These are phyloP conservation scores for Bombus superbus DNA, from an alignment of 1,140 invertebrate genomes.

Conservation along the genomic window DNA sequence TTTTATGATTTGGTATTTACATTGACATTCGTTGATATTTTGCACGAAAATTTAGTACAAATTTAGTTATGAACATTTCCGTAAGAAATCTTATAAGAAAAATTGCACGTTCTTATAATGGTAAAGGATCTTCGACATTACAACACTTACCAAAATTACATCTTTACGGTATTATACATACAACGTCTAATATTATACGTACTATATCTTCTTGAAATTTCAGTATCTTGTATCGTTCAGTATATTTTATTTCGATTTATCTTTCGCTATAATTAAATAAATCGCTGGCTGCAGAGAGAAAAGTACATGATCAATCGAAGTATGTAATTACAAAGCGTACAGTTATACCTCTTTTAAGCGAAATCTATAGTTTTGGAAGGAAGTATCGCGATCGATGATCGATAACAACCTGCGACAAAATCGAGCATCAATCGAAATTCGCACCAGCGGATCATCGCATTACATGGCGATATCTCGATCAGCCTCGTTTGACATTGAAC, in stretches of 20 bases:
- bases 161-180: too few relatives aligned
- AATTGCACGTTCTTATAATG: neutral
- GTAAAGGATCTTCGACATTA: too few relatives aligned
- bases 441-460: slow-evolving; percentile 43
- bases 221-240: neutral
- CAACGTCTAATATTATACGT: neutral
- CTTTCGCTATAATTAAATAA: neutral
- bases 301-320: neutral
- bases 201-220: neutral
- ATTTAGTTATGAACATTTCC: neutral
- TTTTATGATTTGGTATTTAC: neutral
- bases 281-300: neutral
- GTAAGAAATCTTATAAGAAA: neutral
- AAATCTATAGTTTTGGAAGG: neutral
- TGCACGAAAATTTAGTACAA: neutral
- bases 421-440: slow-evolving; percentile 51
- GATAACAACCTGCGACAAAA: slow-evolving; percentile 71
- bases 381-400: neutral
- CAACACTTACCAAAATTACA: too few relatives aligned
- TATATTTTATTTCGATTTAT: neutral
- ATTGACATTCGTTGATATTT: neutral
- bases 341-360: neutral
- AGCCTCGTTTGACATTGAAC: slow-evolving; percentile 73
- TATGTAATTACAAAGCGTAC: neutral
- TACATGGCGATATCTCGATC: slow-evolving; percentile 59